A percentile compares a stretch with the other conserved stretches of the same genome.
phyloP scores from a whole-genome alignment of 2,888 invertebrate species.

The Ferrisia virgata region DNA sequence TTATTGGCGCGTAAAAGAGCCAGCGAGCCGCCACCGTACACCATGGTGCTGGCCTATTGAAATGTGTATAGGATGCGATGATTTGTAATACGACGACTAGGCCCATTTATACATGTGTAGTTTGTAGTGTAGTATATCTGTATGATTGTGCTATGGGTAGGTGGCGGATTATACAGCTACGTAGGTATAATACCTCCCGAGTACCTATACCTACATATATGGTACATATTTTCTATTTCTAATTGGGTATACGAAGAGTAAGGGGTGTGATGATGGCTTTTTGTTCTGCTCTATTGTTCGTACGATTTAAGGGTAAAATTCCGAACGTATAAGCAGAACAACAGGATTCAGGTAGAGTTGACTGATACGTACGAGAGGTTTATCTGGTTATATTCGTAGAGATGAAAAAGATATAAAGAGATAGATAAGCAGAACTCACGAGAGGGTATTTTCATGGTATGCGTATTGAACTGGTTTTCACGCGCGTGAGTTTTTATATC shows the following conservation, averaged over 20 bases:
- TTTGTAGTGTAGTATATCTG: no score
- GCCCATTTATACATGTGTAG: no score
- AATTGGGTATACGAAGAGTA: not conserved
- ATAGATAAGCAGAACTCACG: not conserved
- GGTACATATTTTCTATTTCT: no score
- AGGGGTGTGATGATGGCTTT: not conserved
- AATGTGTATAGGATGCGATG: not conserved
- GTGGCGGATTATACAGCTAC: no score
- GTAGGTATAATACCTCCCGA: no score
- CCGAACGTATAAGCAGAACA: not conserved
- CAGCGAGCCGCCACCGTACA: not conserved
- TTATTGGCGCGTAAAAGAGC: slow-evolving; percentile 18
- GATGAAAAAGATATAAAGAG: not conserved
- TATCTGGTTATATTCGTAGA: not conserved
- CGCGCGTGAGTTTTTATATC: not conserved
- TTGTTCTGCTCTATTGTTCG: not conserved
- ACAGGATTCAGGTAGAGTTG: not conserved
- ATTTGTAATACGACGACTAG: not conserved
- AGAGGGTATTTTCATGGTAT: not conserved
- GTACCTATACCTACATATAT: no score
- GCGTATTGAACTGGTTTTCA: not conserved
- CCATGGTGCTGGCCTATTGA: not conserved
- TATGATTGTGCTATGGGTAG: no score
- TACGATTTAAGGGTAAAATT: not conserved
- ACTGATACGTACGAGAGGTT: not conserved